Evolutionary conservation across 1,140 invertebrate species (phyloP), one percentile per base, ranked within the genome.

Genomic region (Mycetomoellerius zeteki): DNA sequence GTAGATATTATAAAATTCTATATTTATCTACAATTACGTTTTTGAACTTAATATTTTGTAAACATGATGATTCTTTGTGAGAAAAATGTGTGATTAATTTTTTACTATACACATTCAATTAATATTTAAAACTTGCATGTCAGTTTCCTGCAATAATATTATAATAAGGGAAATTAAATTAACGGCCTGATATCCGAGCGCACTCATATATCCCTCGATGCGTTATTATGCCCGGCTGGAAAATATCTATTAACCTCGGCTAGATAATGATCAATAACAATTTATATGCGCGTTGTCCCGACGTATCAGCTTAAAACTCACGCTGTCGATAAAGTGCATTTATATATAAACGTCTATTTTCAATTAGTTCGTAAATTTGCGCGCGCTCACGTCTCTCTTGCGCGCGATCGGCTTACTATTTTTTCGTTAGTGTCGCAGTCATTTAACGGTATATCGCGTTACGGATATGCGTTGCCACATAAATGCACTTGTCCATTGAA

Each of bases 241-340:
- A 84, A 84, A 84, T 84, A 84, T 84, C 80, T 69, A 84, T 84
- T 84, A 84, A 75, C 80, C 24, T 14, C 69, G 69, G 27, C 54
- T 60, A 75, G 80, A 82, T 82, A 82, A 82, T 82, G 67, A 75
- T 84, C 80, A 60, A 84, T 84, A 84, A 84, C 69, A 75, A 84
- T 84, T 84, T 84, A 84, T 75, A 60, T 12, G 37, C 14, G 54
- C 80, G 80, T 82, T 73, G 67, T 82, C 54, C 69, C 80, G 69
- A 75, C 19, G 37, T 82, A 82, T 84, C 69, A 75, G 80, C 69
- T 84, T 60, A 84, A 84, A 84, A 75, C 69, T 84, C 56, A 30
- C n/a, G 80, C 37, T 73, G 54, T 62, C 80, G 69, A 84, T 84
- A 73, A 75, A 84, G 54, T 75, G 72, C 80, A 19, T 50, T 75